These are phyloP conservation scores for Spilosoma lubricipeda DNA, from an alignment of 2,888 invertebrate genomes.

Conservation along the genomic window DNA sequence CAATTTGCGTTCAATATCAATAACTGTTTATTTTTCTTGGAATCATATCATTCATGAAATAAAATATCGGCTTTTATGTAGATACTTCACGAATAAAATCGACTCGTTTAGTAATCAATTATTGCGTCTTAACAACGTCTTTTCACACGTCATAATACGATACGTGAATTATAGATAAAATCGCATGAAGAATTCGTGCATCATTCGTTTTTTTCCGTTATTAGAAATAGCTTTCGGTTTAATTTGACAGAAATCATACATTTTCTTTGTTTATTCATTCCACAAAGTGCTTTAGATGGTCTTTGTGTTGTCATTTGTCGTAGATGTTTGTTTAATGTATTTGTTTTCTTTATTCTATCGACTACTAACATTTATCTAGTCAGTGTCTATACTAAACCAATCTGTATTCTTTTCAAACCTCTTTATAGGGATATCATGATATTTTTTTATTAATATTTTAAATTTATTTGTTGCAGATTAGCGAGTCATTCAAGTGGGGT, in stretches of 20 bases:
- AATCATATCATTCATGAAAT: background rate
- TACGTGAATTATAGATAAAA: conserved; percentile 11
- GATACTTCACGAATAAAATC: conserved; percentile 3
- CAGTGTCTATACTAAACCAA: conserved; percentile 35
- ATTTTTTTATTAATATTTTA: conserved; percentile 28
- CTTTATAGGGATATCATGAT: background rate
- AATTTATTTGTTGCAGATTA: conserved; percentile 87
- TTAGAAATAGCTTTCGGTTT: background rate
- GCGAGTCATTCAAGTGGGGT: conserved; percentile 90
- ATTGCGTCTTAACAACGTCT: conserved; percentile 20
- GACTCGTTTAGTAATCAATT: background rate
- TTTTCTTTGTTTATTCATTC: conserved; percentile 10
- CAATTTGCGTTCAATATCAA: background rate
- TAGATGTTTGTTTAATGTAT: conserved; percentile 11
- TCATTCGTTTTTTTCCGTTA: conserved; percentile 4
- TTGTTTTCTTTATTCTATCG: background rate
- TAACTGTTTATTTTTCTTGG: conserved; percentile 2
- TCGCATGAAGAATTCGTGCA: background rate
- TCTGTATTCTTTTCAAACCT: conserved; percentile 19
- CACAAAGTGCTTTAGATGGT: conserved; percentile 33
- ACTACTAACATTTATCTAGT: conserved; percentile 27
- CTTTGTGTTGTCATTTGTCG: conserved; percentile 11
- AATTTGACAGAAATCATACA: background rate
- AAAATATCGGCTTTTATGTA: background rate
- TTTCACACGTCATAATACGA: conserved; percentile 16